Evolutionary conservation across 2,113 vertebrate species (phyloP).

Genomic region (Mionectes macconnelli): DNA sequence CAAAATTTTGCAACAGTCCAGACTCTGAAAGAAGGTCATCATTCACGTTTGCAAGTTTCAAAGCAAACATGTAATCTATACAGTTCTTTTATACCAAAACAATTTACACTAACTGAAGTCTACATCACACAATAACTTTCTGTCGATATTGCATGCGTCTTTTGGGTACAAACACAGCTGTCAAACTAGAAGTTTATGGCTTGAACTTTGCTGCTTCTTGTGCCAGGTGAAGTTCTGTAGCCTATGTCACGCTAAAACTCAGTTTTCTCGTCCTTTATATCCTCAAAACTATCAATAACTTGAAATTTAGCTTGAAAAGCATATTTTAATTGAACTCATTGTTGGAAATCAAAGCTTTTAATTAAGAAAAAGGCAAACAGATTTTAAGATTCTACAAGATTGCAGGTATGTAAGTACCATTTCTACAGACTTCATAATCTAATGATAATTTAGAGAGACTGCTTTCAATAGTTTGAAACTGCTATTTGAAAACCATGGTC

Average conservation of each 20-base stretch:
- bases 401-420: rapidly evolving
- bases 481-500: not conserved
- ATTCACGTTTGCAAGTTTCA: not conserved
- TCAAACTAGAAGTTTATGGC: not conserved
- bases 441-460: not conserved
- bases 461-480: not conserved
- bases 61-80: not conserved
- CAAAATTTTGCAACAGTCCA: not conserved
- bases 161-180: not conserved
- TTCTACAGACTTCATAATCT: not conserved
- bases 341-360: not conserved
- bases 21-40: not conserved
- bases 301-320: not conserved
- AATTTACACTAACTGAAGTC: not conserved
- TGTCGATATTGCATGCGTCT: rapidly evolving
- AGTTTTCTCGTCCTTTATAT: not conserved
- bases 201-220: not conserved
- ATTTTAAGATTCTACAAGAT: not conserved
- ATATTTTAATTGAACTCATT: not conserved
- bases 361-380: not conserved
- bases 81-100: not conserved
- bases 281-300: not conserved
- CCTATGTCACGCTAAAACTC: not conserved
- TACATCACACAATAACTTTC: not conserved
- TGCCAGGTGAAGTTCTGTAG: not conserved